phyloP scores from a whole-genome alignment of 37 sponge, comb jelly and placozoan species.

The Cliona cf. orientalis region DNA sequence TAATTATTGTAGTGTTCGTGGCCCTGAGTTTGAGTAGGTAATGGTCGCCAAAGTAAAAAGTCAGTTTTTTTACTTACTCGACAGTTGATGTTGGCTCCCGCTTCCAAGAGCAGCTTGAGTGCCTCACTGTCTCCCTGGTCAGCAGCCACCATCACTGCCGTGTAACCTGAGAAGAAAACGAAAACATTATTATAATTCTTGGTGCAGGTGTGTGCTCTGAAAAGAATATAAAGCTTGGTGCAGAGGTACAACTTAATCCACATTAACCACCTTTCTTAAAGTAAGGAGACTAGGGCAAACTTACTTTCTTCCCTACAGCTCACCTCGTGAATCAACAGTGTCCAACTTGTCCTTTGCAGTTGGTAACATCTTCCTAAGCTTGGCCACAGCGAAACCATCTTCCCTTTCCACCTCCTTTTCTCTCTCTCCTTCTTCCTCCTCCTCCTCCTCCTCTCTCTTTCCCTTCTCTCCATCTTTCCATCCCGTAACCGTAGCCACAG shows the following conservation, averaged over 20 bases:
- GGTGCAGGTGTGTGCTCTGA: too few species aligned
- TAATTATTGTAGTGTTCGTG: too few species aligned
- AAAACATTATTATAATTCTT: too few species aligned
- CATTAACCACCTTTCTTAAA: neutral
- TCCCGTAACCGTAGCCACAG: too few species aligned
- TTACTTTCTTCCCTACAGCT: too few species aligned
- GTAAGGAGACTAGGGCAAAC: too few species aligned
- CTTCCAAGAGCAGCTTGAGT: constrained; percentile 23
- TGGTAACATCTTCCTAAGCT: neutral
- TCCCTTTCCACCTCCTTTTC: neutral
- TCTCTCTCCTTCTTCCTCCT: neutral
- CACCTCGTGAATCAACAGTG: neutral
- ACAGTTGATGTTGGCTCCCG: constrained; percentile 37
- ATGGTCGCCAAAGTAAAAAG: too few species aligned
- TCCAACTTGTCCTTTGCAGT: neutral
- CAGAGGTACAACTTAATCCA: neutral
- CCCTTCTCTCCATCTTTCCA: too few species aligned
- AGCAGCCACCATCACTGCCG: constrained; percentile 53
- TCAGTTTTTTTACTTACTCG: constrained; percentile 23
- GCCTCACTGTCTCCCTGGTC: constrained; percentile 14
- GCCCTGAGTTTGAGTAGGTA: too few species aligned
- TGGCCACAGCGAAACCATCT: neutral
- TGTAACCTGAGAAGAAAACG: constrained; percentile 38
- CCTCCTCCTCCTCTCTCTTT: too few species aligned
- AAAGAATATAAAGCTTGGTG: too few species aligned